Conservation (phyloP, 1,140 invertebrate genomes). For the Grapholita molesta region DNA sequence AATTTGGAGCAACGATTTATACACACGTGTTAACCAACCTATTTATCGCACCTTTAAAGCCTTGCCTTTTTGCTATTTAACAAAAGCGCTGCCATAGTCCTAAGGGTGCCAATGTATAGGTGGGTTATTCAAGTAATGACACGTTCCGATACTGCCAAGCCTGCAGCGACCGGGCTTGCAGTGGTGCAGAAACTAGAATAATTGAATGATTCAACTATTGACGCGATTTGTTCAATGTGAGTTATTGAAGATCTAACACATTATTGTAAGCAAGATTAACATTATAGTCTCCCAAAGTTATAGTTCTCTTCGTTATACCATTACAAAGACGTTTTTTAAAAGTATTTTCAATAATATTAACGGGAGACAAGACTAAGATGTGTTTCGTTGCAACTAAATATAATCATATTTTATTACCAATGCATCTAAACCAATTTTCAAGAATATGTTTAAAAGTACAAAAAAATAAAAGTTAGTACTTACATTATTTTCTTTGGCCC, state of each 20-base stretch:
- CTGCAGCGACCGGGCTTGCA: slow-evolving; percentile 57
- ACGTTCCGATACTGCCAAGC: slow-evolving; percentile 54
- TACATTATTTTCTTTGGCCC: no score
- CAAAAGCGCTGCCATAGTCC: neutral
- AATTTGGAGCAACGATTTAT: no score
- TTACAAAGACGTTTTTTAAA: neutral
- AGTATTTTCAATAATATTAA: neutral
- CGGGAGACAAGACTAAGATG: neutral
- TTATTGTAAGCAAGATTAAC: slow-evolving; percentile 22
- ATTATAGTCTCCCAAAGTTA: slow-evolving; percentile 17
- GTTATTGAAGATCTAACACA: slow-evolving; percentile 20
- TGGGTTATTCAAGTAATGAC: slow-evolving; percentile 20
- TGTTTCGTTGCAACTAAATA: neutral
- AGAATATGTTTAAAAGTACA: no score
- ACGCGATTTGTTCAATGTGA: slow-evolving; percentile 17
- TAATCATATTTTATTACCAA: neutral
- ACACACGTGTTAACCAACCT: neutral
- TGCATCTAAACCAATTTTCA: slow-evolving; percentile 11
- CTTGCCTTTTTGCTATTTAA: neutral
- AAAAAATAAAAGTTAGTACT: no score
- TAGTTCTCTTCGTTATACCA: slow-evolving; percentile 17
- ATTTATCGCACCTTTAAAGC: neutral
- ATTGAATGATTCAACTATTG: slow-evolving; percentile 76
- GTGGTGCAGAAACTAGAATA: slow-evolving; percentile 71
- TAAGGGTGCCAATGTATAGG: neutral